A percentile compares a stretch with the other conserved stretches of the same genome.
phyloP scores from a whole-genome alignment of 2,113 vertebrate species.

The Anhinga anhinga region DNA sequence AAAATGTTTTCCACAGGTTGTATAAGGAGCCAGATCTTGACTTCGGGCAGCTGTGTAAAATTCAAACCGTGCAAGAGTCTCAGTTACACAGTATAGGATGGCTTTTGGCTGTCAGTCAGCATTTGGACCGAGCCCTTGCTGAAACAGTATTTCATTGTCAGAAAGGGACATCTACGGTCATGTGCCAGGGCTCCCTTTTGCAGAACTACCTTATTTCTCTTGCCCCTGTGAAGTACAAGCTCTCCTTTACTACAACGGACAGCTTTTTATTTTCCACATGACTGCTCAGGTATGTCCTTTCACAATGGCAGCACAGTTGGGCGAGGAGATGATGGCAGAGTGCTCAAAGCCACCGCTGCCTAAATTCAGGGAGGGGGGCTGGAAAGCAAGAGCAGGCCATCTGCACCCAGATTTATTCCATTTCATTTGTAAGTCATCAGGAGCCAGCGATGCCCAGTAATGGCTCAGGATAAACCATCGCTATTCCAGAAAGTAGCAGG shows the following conservation, averaged over 20 bases:
- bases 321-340: background rate
- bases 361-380: background rate
- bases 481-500: background rate
- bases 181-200: background rate
- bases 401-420: background rate
- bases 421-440: background rate
- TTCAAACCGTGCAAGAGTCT: conserved; percentile 26
- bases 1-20: conserved; percentile 67
- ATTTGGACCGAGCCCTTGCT: background rate
- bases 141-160: background rate
- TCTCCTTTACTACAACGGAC: background rate
- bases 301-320: background rate
- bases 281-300: background rate
- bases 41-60: conserved; percentile 54
- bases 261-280: background rate
- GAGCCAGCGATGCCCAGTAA: background rate
- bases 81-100: background rate
- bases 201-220: background rate
- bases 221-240: background rate
- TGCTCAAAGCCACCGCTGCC: background rate
- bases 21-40: conserved; percentile 57
- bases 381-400: background rate
- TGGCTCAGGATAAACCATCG: accelerated
- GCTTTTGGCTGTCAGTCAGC: background rate
- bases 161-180: background rate